A percentile compares a stretch with the other conserved stretches of the same genome.
Conservation (phyloP, 1,140 invertebrate genomes). For the Zaprionus lachaisei region DNA sequence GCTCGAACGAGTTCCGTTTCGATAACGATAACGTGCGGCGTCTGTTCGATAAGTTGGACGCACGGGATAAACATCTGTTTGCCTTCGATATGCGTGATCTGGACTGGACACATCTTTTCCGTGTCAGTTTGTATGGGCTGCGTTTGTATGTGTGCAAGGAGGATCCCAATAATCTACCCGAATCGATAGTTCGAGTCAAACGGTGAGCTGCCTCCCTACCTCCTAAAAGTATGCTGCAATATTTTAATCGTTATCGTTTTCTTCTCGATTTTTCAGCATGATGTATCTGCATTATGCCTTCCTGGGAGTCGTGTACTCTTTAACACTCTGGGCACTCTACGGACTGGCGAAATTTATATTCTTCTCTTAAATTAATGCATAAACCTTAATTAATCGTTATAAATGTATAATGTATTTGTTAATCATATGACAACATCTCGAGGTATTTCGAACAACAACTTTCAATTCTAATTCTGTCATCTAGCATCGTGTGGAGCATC, state of each 20-base stretch:
- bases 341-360: conserved; percentile 62
- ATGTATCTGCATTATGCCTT: conserved; percentile 78
- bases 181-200: conserved; percentile 86
- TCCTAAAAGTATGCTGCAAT: background rate
- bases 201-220: conserved; percentile 83
- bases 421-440: background rate
- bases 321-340: conserved; percentile 66
- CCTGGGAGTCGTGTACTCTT: conserved; percentile 65
- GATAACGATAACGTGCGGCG: conserved; percentile 87
- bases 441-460: background rate
- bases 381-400: background rate
- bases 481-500: background rate
- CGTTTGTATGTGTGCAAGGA: conserved; percentile 90
- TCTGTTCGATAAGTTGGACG: conserved; percentile 87
- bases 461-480: background rate
- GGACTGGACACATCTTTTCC: conserved; percentile 88
- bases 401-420: background rate
- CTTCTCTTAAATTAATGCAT: conserved; percentile 33
- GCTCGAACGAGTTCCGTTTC: conserved; percentile 89
- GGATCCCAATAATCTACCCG: conserved; percentile 87
- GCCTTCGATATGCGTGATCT: conserved; percentile 89
- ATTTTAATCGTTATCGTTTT: background rate
- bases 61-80: conserved; percentile 88
- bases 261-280: conserved; percentile 55
- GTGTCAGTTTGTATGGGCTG: conserved; percentile 88